Evolutionary conservation across 2,113 vertebrate species (phyloP), one percentile per base, ranked within the genome.

Genomic region (Urocitellus parryii): DNA sequence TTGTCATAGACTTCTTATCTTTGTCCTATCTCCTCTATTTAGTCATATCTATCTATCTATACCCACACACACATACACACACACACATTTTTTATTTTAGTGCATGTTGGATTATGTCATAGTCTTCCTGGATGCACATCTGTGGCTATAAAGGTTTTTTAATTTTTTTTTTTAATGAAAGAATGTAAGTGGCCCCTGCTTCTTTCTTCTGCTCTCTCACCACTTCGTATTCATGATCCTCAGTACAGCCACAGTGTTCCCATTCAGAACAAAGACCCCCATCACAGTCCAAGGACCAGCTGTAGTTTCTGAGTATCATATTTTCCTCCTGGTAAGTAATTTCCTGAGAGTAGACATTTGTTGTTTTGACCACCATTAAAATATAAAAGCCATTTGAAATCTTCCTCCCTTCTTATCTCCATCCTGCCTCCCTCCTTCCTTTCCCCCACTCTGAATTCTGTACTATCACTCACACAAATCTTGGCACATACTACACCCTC

Each of bases 141-240:
- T 24, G 27, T 45, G 48, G 27, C 12, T 58, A 45, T 2, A 58
- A 58, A 8, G 6, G 6, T 7, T 58, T 2, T 7, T 58, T 8
- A 8, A 0, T 20, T 20, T 56, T 27, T 56, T 27, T 12, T 42
- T 80, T 56, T 6, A 34, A 14, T 24, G 32, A 82, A 82, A 58
- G 63, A 13, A n/a, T n/a, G 18, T 27, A 25, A 2, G 2, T 70
- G 63, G 18, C 18, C 27, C 16, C 88, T 17, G 9, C 8, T 16
- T 56, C 34, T 53, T 53, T 79, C 34, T 53, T 16, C 39, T 83
- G 34, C 10, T 51, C 32, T 45, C 27, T 63, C 61, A 27, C 9
- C 61, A 63, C 9, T 4, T 65, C 1, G 0, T 8, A 13, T 4
- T 42, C 42, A 0, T n/a, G 22, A 12, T 8, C 17, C 9, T 6